Percentiles rank a stretch among this genome's conserved stretches.
phyloP scores from a whole-genome alignment of 2,797 vertebrate genomes.

The Coracias cyanogaster region DNA sequence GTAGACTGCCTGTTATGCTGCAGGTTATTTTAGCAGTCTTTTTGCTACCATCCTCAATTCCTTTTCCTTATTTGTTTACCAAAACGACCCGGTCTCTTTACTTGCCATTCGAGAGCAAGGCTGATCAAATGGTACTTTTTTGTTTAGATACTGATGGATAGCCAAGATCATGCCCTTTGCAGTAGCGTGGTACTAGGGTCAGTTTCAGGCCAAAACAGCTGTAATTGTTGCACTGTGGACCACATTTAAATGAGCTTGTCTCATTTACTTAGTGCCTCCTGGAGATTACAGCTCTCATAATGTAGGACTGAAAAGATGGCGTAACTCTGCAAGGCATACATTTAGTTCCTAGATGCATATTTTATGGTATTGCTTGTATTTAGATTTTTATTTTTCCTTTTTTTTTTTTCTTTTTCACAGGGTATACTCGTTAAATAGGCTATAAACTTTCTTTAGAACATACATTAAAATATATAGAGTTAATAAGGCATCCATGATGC shows the following conservation, averaged over 20 bases:
- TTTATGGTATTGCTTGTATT: neutral
- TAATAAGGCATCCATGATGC: neutral
- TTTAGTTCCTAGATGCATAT: neutral
- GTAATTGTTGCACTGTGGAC: neutral
- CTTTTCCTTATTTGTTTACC: neutral
- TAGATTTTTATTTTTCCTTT: neutral
- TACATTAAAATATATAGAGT: neutral
- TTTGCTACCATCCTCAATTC: neutral
- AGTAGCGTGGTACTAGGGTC: fast-evolving
- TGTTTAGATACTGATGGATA: neutral
- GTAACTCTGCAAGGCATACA: neutral
- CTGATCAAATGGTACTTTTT: neutral
- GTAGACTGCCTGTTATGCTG: neutral
- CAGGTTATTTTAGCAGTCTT: neutral
- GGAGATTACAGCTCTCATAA: neutral
- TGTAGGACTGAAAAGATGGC: neutral
- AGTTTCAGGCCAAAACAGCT: neutral
- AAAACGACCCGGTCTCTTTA: neutral
- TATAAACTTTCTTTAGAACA: neutral
- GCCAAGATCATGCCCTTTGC: neutral
- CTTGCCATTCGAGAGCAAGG: neutral
- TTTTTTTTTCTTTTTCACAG: neutral
- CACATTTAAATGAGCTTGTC: neutral
- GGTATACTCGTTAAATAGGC: neutral
- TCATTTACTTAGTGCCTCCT: neutral